Base-by-base conservation (phyloP, 2,113 vertebrate genomes). In the Equus quagga region DNA sequence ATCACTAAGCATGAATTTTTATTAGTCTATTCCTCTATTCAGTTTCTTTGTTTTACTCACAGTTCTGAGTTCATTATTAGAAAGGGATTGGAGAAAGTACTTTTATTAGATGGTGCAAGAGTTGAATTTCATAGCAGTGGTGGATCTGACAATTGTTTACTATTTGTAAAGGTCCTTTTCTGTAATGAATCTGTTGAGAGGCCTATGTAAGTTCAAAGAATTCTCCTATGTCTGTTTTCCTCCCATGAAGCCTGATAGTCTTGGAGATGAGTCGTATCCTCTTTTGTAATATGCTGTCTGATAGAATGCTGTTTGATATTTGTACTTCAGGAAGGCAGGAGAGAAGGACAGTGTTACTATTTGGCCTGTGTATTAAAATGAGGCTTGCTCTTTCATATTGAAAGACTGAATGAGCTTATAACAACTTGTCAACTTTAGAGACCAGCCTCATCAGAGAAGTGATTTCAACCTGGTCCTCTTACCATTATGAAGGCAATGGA, bases 51-150 rank as follows among this genome's bases (percentile, higher is more conserved):
- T 62, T 96, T 83, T 72, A 73, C 28, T 95, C 11, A 56, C 13
- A 75, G 46, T 62, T 96, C 28, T 94, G 79, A 54, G 72, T 75
- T 94, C 82, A 64, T 79, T 79, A 51, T 65, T 79, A 89, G 51
- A 86, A 65, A 91, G 33, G 4, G 56, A 21, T 41, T 84, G 41
- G 11, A 70, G 46, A 31, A 72, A 56, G 12, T 73, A 49, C 46
- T 95, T 89, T 85, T 58, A 78, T 92, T 87, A 88, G 19, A 49
- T 33, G 21, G 21, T 44, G 58, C 5, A 67, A 86, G 72, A 26
- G 7, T 65, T 8, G 8, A 28, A 58, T 64, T 94, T 87, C 7
- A 17, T 81, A 51, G 69, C 21, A 69, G 6, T 58, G 56, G 56
- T 70, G 69, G n/a, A 44, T 64, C 89, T 78, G 70, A 60, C 73